Percentiles rank a stretch among this genome's conserved stretches.
Evolutionary conservation across 2,888 invertebrate genomes (phyloP).

Genomic region (Cylloceria caligata): DNA sequence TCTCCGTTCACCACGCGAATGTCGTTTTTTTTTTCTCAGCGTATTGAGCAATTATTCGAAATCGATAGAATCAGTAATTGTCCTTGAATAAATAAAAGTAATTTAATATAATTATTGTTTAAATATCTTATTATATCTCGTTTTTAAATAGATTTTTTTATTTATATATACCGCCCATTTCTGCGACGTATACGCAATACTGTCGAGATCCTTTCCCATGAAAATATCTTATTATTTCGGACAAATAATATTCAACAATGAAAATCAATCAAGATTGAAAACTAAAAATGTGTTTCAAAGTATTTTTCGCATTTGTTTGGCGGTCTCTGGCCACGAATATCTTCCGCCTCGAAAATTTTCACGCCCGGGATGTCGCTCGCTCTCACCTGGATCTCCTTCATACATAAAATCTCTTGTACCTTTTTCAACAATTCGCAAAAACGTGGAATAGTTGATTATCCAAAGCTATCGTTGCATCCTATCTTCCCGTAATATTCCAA

Average conservation of each 20-base stretch:
- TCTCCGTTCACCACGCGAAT: too few relatives aligned
- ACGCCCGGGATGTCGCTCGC: background rate
- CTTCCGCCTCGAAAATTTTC: constrained; percentile 10
- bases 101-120: too few relatives aligned
- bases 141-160: too few relatives aligned
- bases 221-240: too few relatives aligned
- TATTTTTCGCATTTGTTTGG: constrained; percentile 18
- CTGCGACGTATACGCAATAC: too few relatives aligned
- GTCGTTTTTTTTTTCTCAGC: too few relatives aligned
- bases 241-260: background rate
- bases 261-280: background rate
- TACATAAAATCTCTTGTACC: constrained; percentile 11
- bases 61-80: too few relatives aligned
- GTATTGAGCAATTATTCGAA: too few relatives aligned
- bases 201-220: background rate
- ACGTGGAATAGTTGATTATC: constrained; percentile 1
- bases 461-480: constrained; percentile 18
- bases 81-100: too few relatives aligned
- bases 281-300: background rate
- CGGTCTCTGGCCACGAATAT: constrained; percentile 1
- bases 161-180: too few relatives aligned
- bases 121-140: too few relatives aligned
- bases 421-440: background rate
- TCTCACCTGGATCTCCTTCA: constrained; percentile 17
- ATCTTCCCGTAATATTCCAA: background rate